phyloP scores from a whole-genome alignment of 2,797 vertebrate genomes.

The Poecilia velifera region DNA sequence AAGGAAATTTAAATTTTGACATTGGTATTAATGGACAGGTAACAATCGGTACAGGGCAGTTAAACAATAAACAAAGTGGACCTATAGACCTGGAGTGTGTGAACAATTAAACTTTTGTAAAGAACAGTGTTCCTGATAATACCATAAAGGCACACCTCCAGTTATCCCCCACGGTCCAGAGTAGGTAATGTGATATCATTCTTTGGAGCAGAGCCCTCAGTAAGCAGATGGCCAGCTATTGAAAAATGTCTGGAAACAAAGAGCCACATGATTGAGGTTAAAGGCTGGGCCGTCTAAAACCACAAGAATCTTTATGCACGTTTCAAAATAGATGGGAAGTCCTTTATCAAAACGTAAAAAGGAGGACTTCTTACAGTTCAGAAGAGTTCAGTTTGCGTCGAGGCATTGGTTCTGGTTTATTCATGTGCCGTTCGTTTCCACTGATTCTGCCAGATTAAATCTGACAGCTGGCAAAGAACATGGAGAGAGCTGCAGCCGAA shows the following conservation, averaged over 20 bases:
- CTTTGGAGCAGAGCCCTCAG: slow-evolving; percentile 52
- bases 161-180: slow-evolving; percentile 51
- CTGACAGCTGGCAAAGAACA: slow-evolving; percentile 30
- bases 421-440: slow-evolving; percentile 9
- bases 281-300: slow-evolving; percentile 16
- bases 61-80: neutral
- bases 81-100: neutral
- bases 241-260: slow-evolving; percentile 53
- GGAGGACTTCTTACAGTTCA: neutral
- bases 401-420: slow-evolving; percentile 17
- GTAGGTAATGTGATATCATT: slow-evolving; percentile 68
- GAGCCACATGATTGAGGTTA: slow-evolving; percentile 28
- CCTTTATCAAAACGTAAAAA: neutral
- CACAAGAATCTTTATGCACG: slow-evolving; percentile 13
- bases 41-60: neutral
- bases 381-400: neutral
- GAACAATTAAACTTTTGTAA: slow-evolving; percentile 6
- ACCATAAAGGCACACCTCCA: slow-evolving; percentile 29
- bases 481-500: slow-evolving; percentile 24
- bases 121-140: slow-evolving; percentile 20
- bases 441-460: slow-evolving; percentile 26
- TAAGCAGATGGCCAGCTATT: slow-evolving; percentile 74
- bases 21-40: neutral
- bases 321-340: slow-evolving; percentile 1
- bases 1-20: neutral